Evolutionary conservation across 2,888 invertebrate genomes (phyloP).

Genomic region (Agriopis aurantiaria): DNA sequence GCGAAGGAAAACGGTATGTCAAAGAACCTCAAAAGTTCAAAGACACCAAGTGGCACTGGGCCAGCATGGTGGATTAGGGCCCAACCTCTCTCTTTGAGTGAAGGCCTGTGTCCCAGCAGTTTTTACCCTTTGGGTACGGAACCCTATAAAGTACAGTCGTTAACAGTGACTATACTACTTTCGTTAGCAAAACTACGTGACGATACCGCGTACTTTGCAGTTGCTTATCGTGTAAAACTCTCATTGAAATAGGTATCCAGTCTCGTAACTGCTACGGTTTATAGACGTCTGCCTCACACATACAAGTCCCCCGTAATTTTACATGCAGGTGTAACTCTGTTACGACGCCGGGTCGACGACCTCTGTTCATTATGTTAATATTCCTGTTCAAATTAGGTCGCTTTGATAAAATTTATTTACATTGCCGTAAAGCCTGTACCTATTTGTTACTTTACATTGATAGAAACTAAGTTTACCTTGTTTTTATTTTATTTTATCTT

Average conservation of each 20-base stretch:
- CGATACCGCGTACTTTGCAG: neutral
- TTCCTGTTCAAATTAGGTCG: constrained; percentile 44
- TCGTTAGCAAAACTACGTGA: neutral
- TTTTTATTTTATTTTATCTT: constrained; percentile 5
- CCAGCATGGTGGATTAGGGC: too few species aligned
- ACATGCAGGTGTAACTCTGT: constrained; percentile 42
- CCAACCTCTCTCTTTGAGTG: too few species aligned
- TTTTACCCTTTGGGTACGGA: too few species aligned
- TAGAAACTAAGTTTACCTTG: constrained; percentile 18
- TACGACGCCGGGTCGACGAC: constrained; percentile 29
- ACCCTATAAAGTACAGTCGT: too few species aligned
- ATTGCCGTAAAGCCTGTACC: constrained; percentile 29
- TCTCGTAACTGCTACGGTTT: constrained; percentile 2
- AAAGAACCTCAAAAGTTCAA: too few species aligned
- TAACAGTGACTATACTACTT: too few species aligned
- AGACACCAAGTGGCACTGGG: too few species aligned
- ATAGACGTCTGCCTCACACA: constrained; percentile 19
- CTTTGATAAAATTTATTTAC: constrained; percentile 40
- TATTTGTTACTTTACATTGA: constrained; percentile 17
- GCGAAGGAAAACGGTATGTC: too few species aligned
- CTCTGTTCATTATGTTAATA: constrained; percentile 43
- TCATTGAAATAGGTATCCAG: constrained; percentile 15
- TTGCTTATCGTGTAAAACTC: neutral
- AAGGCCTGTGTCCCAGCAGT: too few species aligned
- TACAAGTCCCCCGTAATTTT: constrained; percentile 33